Evolutionary conservation across 1,140 invertebrate genomes (phyloP), one percentile per base, ranked within the genome.

Genomic region (Bicyclus anynana): DNA sequence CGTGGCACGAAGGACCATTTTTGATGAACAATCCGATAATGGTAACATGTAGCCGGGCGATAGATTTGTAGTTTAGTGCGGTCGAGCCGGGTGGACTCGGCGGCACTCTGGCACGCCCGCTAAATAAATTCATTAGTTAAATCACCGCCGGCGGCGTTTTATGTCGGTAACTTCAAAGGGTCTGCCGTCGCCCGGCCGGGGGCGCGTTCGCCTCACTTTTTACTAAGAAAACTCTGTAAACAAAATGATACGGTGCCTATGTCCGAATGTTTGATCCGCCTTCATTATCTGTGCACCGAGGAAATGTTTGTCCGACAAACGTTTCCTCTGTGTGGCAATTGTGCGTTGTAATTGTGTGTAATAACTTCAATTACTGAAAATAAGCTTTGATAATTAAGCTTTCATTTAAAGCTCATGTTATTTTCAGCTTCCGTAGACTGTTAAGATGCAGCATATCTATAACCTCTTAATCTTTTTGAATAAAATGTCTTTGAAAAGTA

Each of bases 71-170:
- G 59, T 66, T 70, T 56, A 61, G 58, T 67, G 59, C 62, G 52
- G 56, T 51, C 58, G 51, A 59, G 62, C 42, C 62, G 56, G 53
- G 62, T 69, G 66, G 72, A 77, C 67, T 67, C 59, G 69, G 70
- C 67, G 73, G 74, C 74, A 76, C 70, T 76, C 69, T 66, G 70
- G 74, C 72, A 74, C 71, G 76, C 71, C 77, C 80, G 80, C 81
- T 86, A 89, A 89, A 90, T 90, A 90, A 90, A 90, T 90, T 90
- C 87, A 89, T 90, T 90, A 90, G 88, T 89, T 86, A 89, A 89
- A 89, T 89, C 84, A 86, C 84, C 80, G 82, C 79, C 81, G 86
- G 87, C 86, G 80, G 84, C 85, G 78, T 86, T 87, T 87, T 83
- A 83, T 88, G 86, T 85, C 88, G 88, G 88, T 77, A 73, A 83